Evolutionary conservation across 2,888 invertebrate genomes (phyloP).

Genomic region (Mimachlamys varia): DNA sequence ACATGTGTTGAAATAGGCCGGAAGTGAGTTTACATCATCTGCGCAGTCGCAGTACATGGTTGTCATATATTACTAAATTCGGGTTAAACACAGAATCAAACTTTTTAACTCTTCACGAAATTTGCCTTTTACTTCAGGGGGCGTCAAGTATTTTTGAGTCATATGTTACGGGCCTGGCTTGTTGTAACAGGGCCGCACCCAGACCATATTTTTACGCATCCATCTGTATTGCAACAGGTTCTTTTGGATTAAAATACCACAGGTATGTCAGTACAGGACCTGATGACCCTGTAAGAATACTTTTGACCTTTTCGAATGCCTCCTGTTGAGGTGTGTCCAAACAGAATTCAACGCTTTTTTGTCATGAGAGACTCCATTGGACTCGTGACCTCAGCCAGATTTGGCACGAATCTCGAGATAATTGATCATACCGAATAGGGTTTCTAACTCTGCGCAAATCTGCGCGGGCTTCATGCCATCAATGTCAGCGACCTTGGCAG

Average conservation of each 20-base stretch:
- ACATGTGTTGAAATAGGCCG: too few species aligned
- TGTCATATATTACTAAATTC: too few species aligned
- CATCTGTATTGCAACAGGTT: slow-evolving; percentile 44
- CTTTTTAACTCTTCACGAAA: too few species aligned
- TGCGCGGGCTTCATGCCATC: slow-evolving; percentile 38
- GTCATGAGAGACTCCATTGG: not conserved
- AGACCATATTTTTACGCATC: slow-evolving; percentile 48
- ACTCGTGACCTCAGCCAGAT: slow-evolving; percentile 38
- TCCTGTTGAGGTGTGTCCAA: too few species aligned
- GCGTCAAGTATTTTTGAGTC: slow-evolving; percentile 49
- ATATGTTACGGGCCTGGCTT: slow-evolving; percentile 43
- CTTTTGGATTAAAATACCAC: slow-evolving; percentile 44
- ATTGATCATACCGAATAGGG: slow-evolving; percentile 45
- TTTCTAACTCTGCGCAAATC: slow-evolving; percentile 37
- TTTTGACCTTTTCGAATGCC: too few species aligned
- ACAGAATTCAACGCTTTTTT: too few species aligned
- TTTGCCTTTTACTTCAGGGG: too few species aligned
- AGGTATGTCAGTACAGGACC: slow-evolving; percentile 42
- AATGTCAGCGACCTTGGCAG: slow-evolving; percentile 44
- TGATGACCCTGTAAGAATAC: slow-evolving; percentile 28
- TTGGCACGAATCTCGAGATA: slow-evolving; percentile 43
- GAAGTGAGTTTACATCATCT: too few species aligned
- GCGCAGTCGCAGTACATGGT: too few species aligned
- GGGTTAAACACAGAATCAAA: too few species aligned
- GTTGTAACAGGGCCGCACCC: slow-evolving; percentile 42